Percentiles rank a stretch among this genome's conserved stretches.
Evolutionary conservation across 1,140 invertebrate genomes (phyloP).

Genomic region (Drosophila rufa): DNA sequence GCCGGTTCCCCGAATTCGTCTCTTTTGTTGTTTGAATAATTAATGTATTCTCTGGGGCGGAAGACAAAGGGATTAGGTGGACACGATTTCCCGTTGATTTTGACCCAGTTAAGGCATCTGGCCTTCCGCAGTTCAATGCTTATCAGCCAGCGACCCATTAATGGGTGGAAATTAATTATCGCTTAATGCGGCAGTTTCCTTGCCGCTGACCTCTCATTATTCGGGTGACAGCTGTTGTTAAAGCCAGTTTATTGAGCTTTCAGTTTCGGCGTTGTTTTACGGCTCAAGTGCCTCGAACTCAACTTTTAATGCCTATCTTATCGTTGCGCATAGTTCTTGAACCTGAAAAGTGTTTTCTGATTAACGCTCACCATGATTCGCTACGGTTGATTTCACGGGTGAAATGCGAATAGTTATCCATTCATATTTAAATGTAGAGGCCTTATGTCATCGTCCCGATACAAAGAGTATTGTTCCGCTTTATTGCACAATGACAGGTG

Average conservation of each 20-base stretch:
- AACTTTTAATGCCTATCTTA: constrained; percentile 52
- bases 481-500: constrained; percentile 68
- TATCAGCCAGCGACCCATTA: constrained; percentile 41
- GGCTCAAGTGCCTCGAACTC: constrained; percentile 2
- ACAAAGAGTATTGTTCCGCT: constrained; percentile 52
- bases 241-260: constrained; percentile 29
- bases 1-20: neutral
- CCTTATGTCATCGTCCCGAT: constrained; percentile 15
- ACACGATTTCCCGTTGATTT: constrained; percentile 16
- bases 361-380: neutral
- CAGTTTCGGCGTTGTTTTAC: constrained; percentile 16
- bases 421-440: constrained; percentile 16
- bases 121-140: constrained; percentile 30
- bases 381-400: constrained; percentile 6
- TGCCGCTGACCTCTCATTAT: constrained; percentile 14
- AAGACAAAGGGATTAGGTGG: constrained; percentile 15
- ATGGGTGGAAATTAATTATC: constrained; percentile 29
- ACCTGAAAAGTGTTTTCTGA: constrained; percentile 29
- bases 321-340: constrained; percentile 40
- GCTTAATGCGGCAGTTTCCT: constrained; percentile 32
- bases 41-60: neutral
- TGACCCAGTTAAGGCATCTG: constrained; percentile 30
- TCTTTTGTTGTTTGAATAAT: constrained; percentile 3
- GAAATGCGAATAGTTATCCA: constrained; percentile 25
- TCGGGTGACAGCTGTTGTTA: constrained; percentile 15